These are phyloP conservation scores for Fragum whitleyi DNA, from an alignment of 2,888 invertebrate species.

Conservation along the genomic window DNA sequence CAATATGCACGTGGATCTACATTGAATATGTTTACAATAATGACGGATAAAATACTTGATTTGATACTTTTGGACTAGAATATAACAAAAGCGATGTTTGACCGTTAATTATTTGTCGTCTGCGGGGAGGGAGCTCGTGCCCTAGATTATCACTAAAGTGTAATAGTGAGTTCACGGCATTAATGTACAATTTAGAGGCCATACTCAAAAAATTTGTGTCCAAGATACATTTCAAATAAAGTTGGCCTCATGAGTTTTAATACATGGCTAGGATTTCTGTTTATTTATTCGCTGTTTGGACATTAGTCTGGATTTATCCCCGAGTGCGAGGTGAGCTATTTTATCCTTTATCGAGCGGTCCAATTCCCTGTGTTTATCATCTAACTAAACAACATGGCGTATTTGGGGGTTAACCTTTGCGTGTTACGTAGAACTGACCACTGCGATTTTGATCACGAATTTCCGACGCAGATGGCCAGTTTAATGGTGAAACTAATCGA, in stretches of 20 bases:
- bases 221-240: constrained; percentile 45
- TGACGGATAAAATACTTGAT: neutral
- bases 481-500: neutral
- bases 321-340: constrained; percentile 35
- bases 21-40: neutral
- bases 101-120: neutral
- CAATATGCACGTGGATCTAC: neutral
- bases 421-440: neutral
- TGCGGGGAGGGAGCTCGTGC: constrained; percentile 42
- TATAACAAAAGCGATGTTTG: neutral
- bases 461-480: neutral
- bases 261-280: constrained; percentile 57
- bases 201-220: constrained; percentile 42
- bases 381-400: constrained; percentile 50
- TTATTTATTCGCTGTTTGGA: constrained; percentile 52
- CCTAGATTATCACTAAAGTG: constrained; percentile 49
- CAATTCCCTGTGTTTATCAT: constrained; percentile 27
- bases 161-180: constrained; percentile 42
- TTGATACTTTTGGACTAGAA: neutral
- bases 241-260: constrained; percentile 51
- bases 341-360: neutral
- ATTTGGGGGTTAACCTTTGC: constrained; percentile 29
- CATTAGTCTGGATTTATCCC: constrained; percentile 41
- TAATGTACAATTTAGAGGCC: constrained; percentile 54
- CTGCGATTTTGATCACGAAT: neutral